Conservation (phyloP, 1,140 invertebrate species). For the Tribolium madens region DNA sequence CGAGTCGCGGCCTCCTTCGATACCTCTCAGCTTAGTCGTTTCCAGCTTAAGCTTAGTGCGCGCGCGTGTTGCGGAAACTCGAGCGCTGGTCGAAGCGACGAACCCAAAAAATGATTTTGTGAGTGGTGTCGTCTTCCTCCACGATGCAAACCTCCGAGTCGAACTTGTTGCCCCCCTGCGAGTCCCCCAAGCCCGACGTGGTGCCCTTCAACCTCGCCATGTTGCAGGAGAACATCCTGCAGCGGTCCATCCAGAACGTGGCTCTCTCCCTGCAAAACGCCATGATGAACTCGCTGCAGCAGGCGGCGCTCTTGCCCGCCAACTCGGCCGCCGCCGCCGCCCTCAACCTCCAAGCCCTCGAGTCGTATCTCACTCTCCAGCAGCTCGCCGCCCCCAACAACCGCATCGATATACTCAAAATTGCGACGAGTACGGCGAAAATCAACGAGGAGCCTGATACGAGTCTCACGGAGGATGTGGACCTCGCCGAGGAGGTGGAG, state of each 20-base stretch:
- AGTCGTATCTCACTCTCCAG: slow-evolving; percentile 85
- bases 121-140: slow-evolving; percentile 33
- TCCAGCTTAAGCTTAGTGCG: slow-evolving; percentile 60
- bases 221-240: slow-evolving; percentile 70
- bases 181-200: slow-evolving; percentile 50
- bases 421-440: slow-evolving; percentile 70
- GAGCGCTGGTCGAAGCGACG: slow-evolving; percentile 39
- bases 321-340: slow-evolving; percentile 83
- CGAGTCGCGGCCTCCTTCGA: slow-evolving; percentile 51
- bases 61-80: slow-evolving; percentile 50
- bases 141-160: slow-evolving; percentile 61
- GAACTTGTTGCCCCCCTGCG: slow-evolving; percentile 50
- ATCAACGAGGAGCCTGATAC: slow-evolving; percentile 71
- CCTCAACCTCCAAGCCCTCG: slow-evolving; percentile 83
- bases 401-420: slow-evolving; percentile 69
- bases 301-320: slow-evolving; percentile 79
- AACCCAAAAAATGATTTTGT: slow-evolving; percentile 45
- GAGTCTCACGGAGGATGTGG: slow-evolving; percentile 70
- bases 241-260: slow-evolving; percentile 73
- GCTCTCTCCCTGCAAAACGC: slow-evolving; percentile 82
- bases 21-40: slow-evolving; percentile 62
- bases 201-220: slow-evolving; percentile 63
- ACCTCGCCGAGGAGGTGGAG: slow-evolving; percentile 73
- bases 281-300: slow-evolving; percentile 80
- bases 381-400: slow-evolving; percentile 67